These are phyloP conservation scores for Eupithecia exiguata DNA, from an alignment of 2,888 invertebrate species.

Conservation along the genomic window DNA sequence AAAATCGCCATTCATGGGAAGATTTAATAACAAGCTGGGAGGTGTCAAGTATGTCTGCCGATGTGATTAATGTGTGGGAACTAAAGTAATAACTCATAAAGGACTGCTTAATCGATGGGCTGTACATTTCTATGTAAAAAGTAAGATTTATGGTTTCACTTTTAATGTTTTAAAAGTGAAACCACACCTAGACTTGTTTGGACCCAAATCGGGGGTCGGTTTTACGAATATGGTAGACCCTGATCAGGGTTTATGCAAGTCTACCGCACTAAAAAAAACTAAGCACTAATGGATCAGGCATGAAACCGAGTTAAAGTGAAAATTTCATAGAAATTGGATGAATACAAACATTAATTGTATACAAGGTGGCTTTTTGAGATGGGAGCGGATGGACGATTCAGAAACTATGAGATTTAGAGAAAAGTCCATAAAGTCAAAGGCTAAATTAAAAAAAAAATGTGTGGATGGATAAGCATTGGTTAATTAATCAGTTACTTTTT, in stretches of 20 bases:
- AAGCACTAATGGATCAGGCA: too few relatives aligned
- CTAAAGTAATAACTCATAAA: constrained; percentile 1
- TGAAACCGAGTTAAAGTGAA: too few relatives aligned
- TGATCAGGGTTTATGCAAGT: too few relatives aligned
- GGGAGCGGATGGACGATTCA: not conserved
- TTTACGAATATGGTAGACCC: too few relatives aligned
- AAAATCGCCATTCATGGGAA: constrained; percentile 28
- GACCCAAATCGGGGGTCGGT: too few relatives aligned
- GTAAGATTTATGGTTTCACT: too few relatives aligned
- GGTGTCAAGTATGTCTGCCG: constrained; percentile 10
- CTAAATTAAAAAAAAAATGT: not conserved
- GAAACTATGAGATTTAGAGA: not conserved
- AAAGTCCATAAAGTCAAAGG: not conserved
- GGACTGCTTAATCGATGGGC: not conserved
- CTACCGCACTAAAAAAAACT: too few relatives aligned
- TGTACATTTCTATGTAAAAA: not conserved
- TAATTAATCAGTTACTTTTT: not conserved
- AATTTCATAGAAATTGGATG: not conserved
- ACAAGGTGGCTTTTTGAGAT: not conserved
- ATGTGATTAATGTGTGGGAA: constrained; percentile 30
- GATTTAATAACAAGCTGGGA: not conserved
- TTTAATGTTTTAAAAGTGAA: too few relatives aligned
- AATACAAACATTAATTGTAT: not conserved
- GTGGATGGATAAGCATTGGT: too few relatives aligned
- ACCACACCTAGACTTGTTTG: too few relatives aligned